phyloP scores from a whole-genome alignment of 1,140 invertebrate genomes.

The Phocides pigmalion region DNA sequence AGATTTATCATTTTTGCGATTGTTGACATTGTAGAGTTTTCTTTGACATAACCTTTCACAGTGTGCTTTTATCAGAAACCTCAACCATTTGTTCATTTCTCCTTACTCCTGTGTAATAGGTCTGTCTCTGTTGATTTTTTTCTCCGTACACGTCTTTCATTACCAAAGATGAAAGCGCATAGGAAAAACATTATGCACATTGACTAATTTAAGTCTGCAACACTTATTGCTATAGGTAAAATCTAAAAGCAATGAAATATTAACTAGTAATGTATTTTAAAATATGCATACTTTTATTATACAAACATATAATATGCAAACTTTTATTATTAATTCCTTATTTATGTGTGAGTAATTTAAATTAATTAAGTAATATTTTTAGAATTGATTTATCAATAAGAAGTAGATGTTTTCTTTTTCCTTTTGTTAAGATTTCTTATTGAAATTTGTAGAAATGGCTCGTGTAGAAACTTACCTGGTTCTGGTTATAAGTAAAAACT shows the following conservation, averaged over 20 bases:
- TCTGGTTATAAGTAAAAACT: conserved; percentile 43
- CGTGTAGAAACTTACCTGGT: conserved; percentile 42
- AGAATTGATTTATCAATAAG: neutral
- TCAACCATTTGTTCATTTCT: conserved; percentile 2
- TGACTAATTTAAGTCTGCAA: neutral
- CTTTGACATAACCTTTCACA: conserved; percentile 1
- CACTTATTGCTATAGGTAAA: too few species aligned
- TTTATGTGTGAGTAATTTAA: too few species aligned
- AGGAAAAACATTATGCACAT: neutral
- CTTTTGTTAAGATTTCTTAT: conserved; percentile 41
- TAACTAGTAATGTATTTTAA: too few species aligned
- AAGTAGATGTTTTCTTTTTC: neutral
- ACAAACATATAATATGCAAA: too few species aligned
- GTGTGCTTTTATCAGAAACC: neutral
- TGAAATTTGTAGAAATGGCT: conserved; percentile 36
- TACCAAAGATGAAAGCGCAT: neutral
- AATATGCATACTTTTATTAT: too few species aligned
- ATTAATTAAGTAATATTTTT: neutral
- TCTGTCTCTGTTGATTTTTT: conserved; percentile 4
- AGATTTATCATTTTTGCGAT: conserved; percentile 25
- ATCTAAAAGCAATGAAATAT: too few species aligned
- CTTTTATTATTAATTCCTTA: too few species aligned
- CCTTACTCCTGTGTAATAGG: conserved; percentile 2
- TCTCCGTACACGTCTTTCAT: conserved; percentile 1
- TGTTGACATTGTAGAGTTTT: conserved; percentile 19